phyloP scores from a whole-genome alignment of 2,888 invertebrate species.

The Heliconius sara region DNA sequence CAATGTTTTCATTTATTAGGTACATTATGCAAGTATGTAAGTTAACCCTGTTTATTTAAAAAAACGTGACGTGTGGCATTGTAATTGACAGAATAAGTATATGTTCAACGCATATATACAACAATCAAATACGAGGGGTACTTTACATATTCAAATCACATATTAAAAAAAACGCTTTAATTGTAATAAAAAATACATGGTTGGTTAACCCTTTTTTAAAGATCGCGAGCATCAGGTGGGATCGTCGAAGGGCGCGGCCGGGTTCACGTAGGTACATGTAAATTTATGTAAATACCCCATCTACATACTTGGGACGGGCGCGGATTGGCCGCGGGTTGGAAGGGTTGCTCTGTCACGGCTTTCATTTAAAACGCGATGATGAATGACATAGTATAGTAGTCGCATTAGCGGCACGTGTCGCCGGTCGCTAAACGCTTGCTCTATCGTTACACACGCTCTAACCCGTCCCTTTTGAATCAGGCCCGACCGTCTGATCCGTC shows the following conservation, averaged over 20 bases:
- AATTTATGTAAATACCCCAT: conserved; percentile 67
- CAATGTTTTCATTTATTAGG: too few species aligned
- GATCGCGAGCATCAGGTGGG: conserved; percentile 43
- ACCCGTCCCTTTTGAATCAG: conserved; percentile 26
- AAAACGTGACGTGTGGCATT: neutral
- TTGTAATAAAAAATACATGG: conserved; percentile 34
- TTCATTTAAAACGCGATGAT: conserved; percentile 72
- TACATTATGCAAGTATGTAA: too few species aligned
- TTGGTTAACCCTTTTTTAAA: conserved; percentile 48
- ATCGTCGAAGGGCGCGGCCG: conserved; percentile 36
- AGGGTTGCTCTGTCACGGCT: conserved; percentile 60
- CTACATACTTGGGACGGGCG: conserved; percentile 58
- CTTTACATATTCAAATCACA: conserved; percentile 41
- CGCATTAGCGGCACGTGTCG: conserved; percentile 49
- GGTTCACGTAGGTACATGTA: conserved; percentile 57
- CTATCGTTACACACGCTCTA: conserved; percentile 29
- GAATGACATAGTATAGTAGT: conserved; percentile 53
- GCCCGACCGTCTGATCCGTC: conserved; percentile 2
- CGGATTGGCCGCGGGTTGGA: conserved; percentile 55
- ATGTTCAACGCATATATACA: neutral
- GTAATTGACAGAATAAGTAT: neutral
- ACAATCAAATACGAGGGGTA: conserved; percentile 10
- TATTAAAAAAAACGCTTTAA: conserved; percentile 26
- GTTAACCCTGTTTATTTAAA: too few species aligned
- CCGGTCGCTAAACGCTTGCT: conserved; percentile 24